Evolutionary conservation across 2,797 vertebrate genomes (phyloP).

Genomic region (Psittacula derbiana): DNA sequence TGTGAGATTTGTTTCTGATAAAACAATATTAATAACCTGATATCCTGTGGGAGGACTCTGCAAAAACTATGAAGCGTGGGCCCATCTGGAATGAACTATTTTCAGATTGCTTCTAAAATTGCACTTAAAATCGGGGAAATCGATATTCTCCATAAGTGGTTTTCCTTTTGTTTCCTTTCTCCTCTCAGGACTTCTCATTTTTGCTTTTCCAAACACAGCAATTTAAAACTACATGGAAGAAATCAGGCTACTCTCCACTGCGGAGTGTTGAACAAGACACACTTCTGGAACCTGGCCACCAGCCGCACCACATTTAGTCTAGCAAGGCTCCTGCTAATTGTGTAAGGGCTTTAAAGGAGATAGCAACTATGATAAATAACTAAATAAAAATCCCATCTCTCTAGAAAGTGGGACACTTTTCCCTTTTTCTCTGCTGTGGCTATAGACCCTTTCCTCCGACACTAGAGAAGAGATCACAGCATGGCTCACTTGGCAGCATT

Average conservation of each 20-base stretch:
- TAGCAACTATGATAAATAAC: background rate
- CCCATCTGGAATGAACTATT: background rate
- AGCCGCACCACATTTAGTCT: background rate
- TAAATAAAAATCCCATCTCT: background rate
- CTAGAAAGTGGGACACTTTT: background rate
- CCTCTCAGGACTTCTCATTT: background rate
- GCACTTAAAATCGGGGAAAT: background rate
- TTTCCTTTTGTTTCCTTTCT: background rate
- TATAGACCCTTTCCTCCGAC: background rate
- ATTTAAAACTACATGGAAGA: background rate
- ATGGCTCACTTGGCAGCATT: background rate
- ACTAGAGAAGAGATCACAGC: background rate
- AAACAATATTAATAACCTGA: background rate
- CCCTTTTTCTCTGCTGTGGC: accelerated
- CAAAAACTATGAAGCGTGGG: accelerated
- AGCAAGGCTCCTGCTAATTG: background rate
- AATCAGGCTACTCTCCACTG: accelerated
- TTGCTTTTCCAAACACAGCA: background rate
- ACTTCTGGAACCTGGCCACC: background rate
- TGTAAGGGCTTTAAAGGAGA: background rate
- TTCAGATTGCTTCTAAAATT: background rate
- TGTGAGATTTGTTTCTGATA: background rate
- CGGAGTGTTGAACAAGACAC: background rate
- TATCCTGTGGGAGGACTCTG: background rate
- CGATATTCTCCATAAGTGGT: background rate